phyloP scores from a whole-genome alignment of 2,888 invertebrate genomes.

The Agriotes lineatus region DNA sequence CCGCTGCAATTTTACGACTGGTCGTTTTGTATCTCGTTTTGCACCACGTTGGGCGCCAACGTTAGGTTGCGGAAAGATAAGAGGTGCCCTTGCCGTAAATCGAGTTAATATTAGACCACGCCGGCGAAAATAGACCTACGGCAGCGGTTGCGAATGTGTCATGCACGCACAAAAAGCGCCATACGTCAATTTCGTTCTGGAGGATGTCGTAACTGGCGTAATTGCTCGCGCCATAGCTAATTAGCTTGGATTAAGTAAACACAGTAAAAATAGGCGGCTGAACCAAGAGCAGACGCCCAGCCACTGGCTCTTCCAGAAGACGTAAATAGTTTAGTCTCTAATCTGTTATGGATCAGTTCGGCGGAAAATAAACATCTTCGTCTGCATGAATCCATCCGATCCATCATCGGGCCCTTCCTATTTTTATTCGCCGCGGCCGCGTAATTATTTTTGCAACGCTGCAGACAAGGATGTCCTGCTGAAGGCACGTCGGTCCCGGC shows the following conservation, averaged over 20 bases:
- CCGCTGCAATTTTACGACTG: not conserved
- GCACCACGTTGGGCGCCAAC: not conserved
- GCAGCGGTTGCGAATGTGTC: too few relatives aligned
- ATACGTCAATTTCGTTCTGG: not conserved
- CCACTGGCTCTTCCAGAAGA: too few relatives aligned
- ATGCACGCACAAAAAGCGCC: too few relatives aligned
- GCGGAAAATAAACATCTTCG: not conserved
- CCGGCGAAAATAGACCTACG: too few relatives aligned
- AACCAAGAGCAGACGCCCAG: not conserved
- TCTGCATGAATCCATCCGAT: not conserved
- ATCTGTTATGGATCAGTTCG: not conserved
- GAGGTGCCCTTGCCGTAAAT: too few relatives aligned
- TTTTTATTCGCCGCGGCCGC: too few relatives aligned
- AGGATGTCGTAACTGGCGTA: not conserved
- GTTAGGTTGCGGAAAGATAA: too few relatives aligned
- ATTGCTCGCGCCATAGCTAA: not conserved
- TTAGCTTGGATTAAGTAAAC: not conserved
- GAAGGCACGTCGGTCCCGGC: slow-evolving; percentile 13
- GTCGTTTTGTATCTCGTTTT: not conserved
- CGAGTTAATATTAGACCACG: too few relatives aligned
- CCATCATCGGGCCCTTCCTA: not conserved
- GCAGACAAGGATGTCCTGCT: slow-evolving; percentile 14
- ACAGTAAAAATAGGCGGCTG: not conserved
- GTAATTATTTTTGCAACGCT: too few relatives aligned
- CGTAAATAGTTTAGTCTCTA: not conserved